Base-by-base conservation (phyloP, 2,113 vertebrate genomes). In the Chunga burmeisteri region DNA sequence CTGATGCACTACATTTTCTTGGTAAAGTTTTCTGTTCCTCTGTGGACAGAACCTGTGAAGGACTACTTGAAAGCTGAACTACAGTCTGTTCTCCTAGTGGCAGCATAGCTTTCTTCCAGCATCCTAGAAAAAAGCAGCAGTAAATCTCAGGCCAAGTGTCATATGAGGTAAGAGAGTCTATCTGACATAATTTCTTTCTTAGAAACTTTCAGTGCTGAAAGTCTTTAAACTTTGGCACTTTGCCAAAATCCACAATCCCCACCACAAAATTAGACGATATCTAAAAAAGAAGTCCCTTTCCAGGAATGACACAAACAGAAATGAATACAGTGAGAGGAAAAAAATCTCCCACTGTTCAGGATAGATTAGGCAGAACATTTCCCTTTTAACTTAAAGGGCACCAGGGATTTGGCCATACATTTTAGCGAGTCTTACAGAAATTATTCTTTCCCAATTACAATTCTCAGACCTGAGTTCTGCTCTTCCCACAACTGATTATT, bases 291-390 rank as follows among this genome's bases (percentile, higher is more conserved):
- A 36, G 78, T 79, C 78, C 86, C 67, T 97, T 96, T 97, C 95
- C 93, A 96, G 94, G 89, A 97, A 94, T 73, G 95, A 95, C 66
- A 94, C 77, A 91, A 95, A 74, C 72, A 94, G 74, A 91, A 95
- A 86, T 70, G 8, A 90, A 93, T 52, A 95, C 53, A 61, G 53
- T 10, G 26, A 90, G 55, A 92, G 47, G 66, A 70, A 89, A 89
- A 89, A 93, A 87, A 70, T 85, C 53, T 95, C 58, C 62, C 62
- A 46, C 53, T 77, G 16, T 42, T 93, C 58, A 91, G 52, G 53
- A 80, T 15, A 87, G 78, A 89, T 94, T 94, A 96, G 81, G 67
- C 46, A 52, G 77, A 92, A 50, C 23, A 34, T 81, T 86, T 88
- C 65, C 53, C 72, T 86, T 95, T 86, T 73, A 90, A 86, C n/a